Percentiles rank a stretch among this genome's conserved stretches.
phyloP scores from a whole-genome alignment of 2,888 invertebrate species.

The Drosophila dives region DNA sequence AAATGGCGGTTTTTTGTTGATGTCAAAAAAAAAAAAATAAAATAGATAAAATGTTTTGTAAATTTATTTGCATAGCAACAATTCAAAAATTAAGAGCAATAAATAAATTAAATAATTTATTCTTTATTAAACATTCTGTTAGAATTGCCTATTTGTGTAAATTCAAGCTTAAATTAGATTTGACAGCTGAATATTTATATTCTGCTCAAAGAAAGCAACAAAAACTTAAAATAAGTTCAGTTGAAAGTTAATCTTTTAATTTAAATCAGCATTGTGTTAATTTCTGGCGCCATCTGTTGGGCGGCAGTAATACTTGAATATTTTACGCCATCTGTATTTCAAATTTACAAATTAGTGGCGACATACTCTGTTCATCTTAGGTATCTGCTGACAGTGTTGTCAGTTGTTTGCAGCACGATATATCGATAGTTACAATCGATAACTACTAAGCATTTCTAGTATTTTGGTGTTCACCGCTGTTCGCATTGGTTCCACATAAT shows the following conservation, averaged over 20 bases:
- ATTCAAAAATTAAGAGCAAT: neutral
- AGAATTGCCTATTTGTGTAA: neutral
- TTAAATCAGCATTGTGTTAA: neutral
- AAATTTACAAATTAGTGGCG: neutral
- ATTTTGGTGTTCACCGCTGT: neutral
- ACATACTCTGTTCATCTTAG: neutral
- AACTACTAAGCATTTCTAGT: neutral
- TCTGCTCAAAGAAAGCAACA: neutral
- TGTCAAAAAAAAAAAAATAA: constrained; percentile 15
- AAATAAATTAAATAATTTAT: neutral
- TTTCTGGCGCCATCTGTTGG: neutral
- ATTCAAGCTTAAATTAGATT: neutral
- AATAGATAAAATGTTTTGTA: constrained; percentile 15
- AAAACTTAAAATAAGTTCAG: neutral
- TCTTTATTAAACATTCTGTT: neutral
- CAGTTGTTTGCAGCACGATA: neutral
- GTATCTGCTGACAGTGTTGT: neutral
- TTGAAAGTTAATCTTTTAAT: neutral
- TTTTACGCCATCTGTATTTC: neutral
- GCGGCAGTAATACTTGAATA: neutral
- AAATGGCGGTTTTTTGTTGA: constrained; percentile 58
- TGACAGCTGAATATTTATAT: neutral
- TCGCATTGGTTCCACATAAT: neutral
- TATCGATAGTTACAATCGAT: neutral
- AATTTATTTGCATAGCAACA: constrained; percentile 23